Percentiles rank a stretch among this genome's conserved stretches.
Evolutionary conservation across 2,888 invertebrate genomes (phyloP).

Genomic region (Caenorhabditis sulstoni): DNA sequence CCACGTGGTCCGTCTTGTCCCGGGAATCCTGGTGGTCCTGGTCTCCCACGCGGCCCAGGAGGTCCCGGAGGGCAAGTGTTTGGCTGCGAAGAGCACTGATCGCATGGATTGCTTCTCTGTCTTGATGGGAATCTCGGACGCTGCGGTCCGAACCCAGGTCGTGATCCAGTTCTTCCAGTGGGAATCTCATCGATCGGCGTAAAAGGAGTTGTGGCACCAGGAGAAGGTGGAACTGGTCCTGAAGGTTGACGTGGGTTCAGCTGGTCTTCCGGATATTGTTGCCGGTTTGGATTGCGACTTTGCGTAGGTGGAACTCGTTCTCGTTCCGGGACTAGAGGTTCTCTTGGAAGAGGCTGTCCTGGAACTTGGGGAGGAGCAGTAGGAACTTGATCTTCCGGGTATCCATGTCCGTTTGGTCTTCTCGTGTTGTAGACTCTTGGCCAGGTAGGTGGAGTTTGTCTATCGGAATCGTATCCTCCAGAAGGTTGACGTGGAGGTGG

Average conservation of each 20-base stretch:
- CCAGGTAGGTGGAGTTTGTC: constrained; percentile 32
- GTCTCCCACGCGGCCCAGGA: constrained; percentile 58
- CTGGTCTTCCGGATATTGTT: constrained; percentile 1
- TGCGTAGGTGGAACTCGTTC: constrained; percentile 37
- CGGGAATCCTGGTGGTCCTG: constrained; percentile 62
- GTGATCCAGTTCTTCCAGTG: constrained; percentile 15
- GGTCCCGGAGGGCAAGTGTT: constrained; percentile 58
- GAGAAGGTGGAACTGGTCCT: constrained; percentile 38
- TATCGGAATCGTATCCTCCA: constrained; percentile 40
- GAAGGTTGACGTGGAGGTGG: constrained; percentile 46
- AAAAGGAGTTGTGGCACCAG: constrained; percentile 19
- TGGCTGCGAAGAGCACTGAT: constrained; percentile 44
- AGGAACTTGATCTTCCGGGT: constrained; percentile 25
- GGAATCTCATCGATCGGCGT: constrained; percentile 14
- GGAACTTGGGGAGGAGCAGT: not conserved
- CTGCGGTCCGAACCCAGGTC: constrained; percentile 51
- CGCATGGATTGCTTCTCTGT: constrained; percentile 34
- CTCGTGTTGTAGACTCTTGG: constrained; percentile 38
- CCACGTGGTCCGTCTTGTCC: constrained; percentile 62
- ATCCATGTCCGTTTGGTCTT: constrained; percentile 27
- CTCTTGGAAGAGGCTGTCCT: constrained; percentile 16
- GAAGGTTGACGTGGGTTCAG: constrained; percentile 26
- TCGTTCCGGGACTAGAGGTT: constrained; percentile 15
- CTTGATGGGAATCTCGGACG: constrained; percentile 16
- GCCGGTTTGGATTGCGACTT: constrained; percentile 20